phyloP scores from a whole-genome alignment of 2,888 invertebrate genomes.

The Augochlorella aurata region DNA sequence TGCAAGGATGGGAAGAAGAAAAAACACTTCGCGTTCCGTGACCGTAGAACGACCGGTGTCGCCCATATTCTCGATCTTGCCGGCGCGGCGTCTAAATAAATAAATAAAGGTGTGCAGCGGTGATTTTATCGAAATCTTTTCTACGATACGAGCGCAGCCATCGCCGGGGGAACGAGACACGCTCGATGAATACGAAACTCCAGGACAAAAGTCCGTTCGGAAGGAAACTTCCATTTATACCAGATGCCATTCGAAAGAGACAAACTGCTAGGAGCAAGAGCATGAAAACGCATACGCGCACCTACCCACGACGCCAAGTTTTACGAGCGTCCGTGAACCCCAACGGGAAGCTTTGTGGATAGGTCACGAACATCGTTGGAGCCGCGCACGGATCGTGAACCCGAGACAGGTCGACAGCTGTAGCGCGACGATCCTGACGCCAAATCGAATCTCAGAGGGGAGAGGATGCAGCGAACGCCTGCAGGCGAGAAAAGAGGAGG shows the following conservation, averaged over 20 bases:
- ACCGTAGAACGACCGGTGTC: background rate
- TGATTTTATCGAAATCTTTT: constrained; percentile 51
- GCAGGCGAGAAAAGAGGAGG: background rate
- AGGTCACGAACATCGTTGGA: constrained; percentile 53
- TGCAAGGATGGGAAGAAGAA: background rate
- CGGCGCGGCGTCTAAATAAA: constrained; percentile 19
- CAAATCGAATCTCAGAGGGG: constrained; percentile 19
- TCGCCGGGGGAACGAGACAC: background rate
- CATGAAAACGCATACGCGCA: constrained; percentile 50
- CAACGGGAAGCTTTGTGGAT: constrained; percentile 58
- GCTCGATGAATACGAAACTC: constrained; percentile 44
- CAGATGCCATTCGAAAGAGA: constrained; percentile 48
- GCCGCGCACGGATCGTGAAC: constrained; percentile 38
- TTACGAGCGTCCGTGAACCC: constrained; percentile 64
- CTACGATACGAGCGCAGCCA: constrained; percentile 14
- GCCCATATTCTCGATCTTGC: background rate
- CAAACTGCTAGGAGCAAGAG: constrained; percentile 45
- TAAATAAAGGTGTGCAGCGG: constrained; percentile 10
- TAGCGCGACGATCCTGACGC: constrained; percentile 48
- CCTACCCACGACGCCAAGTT: constrained; percentile 48
- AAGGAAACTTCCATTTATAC: constrained; percentile 52
- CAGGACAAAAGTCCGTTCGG: constrained; percentile 45
- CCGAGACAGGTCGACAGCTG: constrained; percentile 60
- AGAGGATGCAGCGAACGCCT: background rate
- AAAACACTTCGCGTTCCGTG: background rate